These are phyloP conservation scores for Corticium candelabrum DNA, from an alignment of 37 sponge, comb jelly and placozoan species.

Conservation along the genomic window DNA sequence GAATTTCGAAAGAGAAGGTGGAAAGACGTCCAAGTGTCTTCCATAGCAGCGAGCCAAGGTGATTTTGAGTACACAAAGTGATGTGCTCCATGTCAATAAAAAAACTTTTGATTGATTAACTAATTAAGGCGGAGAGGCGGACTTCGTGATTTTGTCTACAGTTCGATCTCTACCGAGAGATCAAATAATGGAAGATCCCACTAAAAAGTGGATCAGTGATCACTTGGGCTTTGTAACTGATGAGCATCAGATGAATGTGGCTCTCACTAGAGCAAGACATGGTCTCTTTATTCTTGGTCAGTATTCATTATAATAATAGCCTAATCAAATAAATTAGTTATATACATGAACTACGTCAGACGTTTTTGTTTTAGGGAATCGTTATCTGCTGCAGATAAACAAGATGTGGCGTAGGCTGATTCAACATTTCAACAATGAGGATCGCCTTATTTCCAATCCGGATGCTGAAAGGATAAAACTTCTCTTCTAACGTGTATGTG, in stretches of 20 bases:
- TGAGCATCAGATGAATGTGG: background rate
- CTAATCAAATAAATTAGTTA: background rate
- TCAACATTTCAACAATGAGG: no score
- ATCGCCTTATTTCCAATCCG: no score
- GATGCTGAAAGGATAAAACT: no score
- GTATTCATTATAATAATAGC: no score
- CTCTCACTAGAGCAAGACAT: background rate
- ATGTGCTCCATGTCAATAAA: no score
- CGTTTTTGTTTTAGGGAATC: background rate
- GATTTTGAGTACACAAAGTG: background rate
- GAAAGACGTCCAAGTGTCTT: background rate
- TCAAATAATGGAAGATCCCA: background rate
- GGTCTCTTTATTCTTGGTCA: background rate
- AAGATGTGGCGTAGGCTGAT: background rate
- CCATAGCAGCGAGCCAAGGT: background rate
- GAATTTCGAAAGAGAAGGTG: background rate
- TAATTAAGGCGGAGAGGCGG: background rate
- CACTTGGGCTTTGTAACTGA: background rate
- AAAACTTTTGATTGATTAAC: no score
- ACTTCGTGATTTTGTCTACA: background rate
- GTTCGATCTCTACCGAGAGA: background rate
- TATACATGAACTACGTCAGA: background rate
- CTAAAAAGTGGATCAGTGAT: background rate
- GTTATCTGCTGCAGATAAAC: background rate
- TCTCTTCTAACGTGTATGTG: no score